These are phyloP conservation scores for Pachydiplax longipennis DNA, from an alignment of 2,888 invertebrate species.

Conservation along the genomic window DNA sequence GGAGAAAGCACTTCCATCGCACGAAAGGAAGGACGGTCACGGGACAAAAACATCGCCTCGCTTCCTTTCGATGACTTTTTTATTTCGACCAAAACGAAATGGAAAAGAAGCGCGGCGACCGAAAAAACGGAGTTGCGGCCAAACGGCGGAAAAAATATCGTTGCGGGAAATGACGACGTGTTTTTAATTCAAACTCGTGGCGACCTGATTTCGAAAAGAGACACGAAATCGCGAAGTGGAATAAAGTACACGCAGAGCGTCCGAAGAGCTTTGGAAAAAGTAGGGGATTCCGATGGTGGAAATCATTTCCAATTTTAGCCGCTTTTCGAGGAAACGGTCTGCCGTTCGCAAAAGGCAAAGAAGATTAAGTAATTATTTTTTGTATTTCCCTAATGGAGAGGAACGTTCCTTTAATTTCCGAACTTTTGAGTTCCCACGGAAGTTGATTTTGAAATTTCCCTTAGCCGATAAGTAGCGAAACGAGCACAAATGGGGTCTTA, in stretches of 20 bases:
- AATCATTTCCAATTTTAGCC: too few relatives aligned
- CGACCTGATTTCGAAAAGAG: neutral
- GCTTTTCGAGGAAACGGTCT: neutral
- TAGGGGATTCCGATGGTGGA: too few relatives aligned
- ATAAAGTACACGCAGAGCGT: neutral
- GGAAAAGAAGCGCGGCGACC: neutral
- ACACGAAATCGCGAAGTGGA: neutral
- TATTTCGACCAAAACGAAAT: neutral
- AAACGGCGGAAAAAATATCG: neutral
- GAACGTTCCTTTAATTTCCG: too few relatives aligned
- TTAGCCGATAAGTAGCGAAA: too few relatives aligned
- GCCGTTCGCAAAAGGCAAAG: neutral
- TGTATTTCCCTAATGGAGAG: too few relatives aligned
- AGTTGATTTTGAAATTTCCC: too few relatives aligned
- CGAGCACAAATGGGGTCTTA: too few relatives aligned
- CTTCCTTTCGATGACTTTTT: neutral
- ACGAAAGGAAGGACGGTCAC: neutral
- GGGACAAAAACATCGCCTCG: neutral
- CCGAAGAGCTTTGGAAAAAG: neutral
- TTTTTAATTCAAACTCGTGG: neutral
- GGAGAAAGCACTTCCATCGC: constrained; percentile 14
- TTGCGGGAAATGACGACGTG: neutral
- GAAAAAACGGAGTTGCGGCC: neutral
- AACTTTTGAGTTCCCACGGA: too few relatives aligned
- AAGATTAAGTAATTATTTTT: neutral